A percentile compares a stretch with the other conserved stretches of the same genome.
Evolutionary conservation across 2,797 vertebrate genomes (phyloP).

Genomic region (Pseudotriccus pelzelni): DNA sequence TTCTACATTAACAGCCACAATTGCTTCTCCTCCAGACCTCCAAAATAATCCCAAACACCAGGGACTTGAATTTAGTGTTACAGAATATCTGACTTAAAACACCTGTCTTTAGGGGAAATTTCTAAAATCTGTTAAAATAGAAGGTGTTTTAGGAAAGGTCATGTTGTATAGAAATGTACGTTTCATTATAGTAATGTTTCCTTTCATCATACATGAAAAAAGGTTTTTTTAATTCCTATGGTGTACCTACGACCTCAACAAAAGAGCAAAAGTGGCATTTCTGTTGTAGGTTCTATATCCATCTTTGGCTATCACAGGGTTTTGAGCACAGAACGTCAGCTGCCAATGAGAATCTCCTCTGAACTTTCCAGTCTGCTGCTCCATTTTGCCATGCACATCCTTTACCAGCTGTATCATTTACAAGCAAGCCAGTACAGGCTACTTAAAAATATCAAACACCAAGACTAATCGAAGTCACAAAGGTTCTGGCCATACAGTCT

Average conservation of each 20-base stretch:
- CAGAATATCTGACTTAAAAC: background rate
- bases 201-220: background rate
- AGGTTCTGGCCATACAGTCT: background rate
- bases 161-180: background rate
- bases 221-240: rapidly evolving
- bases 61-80: background rate
- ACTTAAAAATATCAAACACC: background rate
- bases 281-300: background rate
- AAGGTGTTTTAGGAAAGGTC: background rate
- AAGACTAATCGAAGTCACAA: background rate
- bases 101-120: background rate
- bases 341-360: background rate
- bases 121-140: background rate
- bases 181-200: background rate
- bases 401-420: background rate
- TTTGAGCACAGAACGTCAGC: background rate
- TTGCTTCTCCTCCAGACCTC: background rate
- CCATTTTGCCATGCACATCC: background rate
- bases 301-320: background rate
- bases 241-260: background rate
- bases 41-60: background rate
- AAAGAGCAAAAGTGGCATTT: background rate
- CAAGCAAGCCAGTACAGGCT: background rate
- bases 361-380: background rate
- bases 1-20: background rate